Evolutionary conservation across 2,888 invertebrate genomes (phyloP).

Genomic region (Drosophila eohydei): DNA sequence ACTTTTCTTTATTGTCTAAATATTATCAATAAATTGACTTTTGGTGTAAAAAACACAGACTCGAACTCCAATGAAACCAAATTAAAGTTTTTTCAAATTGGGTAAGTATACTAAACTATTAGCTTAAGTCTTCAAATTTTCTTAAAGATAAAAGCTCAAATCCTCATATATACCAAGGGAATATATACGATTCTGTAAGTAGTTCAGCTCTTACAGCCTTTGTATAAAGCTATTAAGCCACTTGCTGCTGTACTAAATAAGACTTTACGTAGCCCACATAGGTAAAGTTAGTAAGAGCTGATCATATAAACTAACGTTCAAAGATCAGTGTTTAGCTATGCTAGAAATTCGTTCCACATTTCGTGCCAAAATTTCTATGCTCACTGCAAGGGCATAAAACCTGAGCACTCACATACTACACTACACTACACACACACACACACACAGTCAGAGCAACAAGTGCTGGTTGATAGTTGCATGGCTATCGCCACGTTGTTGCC

Average conservation of each 20-base stretch:
- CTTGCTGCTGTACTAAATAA: neutral
- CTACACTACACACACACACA: slow-evolving; percentile 7
- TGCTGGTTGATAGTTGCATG: slow-evolving; percentile 31
- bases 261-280: neutral
- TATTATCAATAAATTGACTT: too few species aligned
- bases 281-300: neutral
- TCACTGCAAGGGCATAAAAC: slow-evolving; percentile 15
- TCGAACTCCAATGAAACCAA: too few species aligned
- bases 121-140: too few species aligned
- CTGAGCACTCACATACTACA: slow-evolving; percentile 14
- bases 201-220: neutral
- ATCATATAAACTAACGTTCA: neutral
- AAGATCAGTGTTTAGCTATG: neutral
- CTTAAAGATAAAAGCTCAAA: too few species aligned
- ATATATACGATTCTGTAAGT: too few species aligned
- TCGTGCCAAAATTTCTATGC: slow-evolving; percentile 6
- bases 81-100: too few species aligned
- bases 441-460: slow-evolving; percentile 22
- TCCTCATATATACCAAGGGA: too few species aligned
- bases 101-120: too few species aligned
- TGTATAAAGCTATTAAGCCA: neutral
- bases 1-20: neutral
- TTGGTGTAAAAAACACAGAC: too few species aligned
- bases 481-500: slow-evolving; percentile 28
- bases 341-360: slow-evolving; percentile 13